Conservation (phyloP, 2,888 invertebrate species). For the Sympetrum striolatum region DNA sequence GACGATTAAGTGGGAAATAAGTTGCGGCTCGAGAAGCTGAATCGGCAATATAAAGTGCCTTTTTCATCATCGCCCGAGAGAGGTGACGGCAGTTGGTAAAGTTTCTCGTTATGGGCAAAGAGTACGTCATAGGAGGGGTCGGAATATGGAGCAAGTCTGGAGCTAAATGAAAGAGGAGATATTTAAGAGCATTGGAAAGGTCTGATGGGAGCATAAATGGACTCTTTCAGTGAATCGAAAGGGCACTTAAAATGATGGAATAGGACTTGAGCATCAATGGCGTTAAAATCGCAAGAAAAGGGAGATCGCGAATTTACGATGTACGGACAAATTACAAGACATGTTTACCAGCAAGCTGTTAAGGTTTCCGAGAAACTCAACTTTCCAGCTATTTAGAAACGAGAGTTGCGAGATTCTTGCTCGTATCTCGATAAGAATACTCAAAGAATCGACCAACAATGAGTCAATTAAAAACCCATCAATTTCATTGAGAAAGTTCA, state of each 20-base stretch:
- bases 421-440: too few species aligned
- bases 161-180: neutral
- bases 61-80: neutral
- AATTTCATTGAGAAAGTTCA: too few species aligned
- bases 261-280: neutral
- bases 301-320: neutral
- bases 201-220: constrained; percentile 13
- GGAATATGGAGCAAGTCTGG: neutral
- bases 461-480: too few species aligned
- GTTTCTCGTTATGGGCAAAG: constrained; percentile 26
- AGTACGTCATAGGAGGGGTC: neutral
- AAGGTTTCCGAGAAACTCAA: too few species aligned
- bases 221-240: constrained; percentile 1
- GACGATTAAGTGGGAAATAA: constrained; percentile 24
- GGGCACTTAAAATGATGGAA: neutral
- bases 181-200: neutral
- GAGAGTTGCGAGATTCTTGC: too few species aligned
- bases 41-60: neutral
- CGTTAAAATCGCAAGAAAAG: neutral
- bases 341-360: neutral
- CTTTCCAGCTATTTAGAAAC: too few species aligned
- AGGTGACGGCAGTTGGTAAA: neutral
- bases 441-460: too few species aligned
- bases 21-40: neutral
- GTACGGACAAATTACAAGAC: neutral